phyloP scores from a whole-genome alignment of 2,113 vertebrate genomes.

The Pygoscelis antarcticus region DNA sequence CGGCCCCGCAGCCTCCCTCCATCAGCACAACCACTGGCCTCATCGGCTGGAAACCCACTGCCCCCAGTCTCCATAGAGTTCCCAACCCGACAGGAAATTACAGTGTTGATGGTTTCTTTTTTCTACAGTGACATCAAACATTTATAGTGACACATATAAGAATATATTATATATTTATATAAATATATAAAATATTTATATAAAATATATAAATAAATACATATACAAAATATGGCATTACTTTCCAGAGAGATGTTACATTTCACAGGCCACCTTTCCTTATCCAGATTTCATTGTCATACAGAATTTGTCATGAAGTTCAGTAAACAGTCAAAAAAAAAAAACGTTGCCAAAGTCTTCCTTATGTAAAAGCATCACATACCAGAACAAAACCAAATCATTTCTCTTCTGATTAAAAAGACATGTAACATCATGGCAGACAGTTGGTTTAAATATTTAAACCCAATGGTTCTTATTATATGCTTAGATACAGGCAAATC shows the following conservation, averaged over 20 bases:
- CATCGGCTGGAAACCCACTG: background rate
- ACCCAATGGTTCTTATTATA: background rate
- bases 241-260: conserved; percentile 26
- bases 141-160: conserved; percentile 38
- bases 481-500: background rate
- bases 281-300: background rate
- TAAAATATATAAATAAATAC: conserved; percentile 71
- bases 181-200: conserved; percentile 68
- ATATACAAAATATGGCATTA: conserved; percentile 50
- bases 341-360: background rate
- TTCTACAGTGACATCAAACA: conserved; percentile 7
- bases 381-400: conserved; percentile 7
- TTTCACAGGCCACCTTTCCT: background rate
- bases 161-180: conserved; percentile 69
- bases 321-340: background rate
- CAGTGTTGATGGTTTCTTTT: background rate
- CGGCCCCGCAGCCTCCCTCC: accelerated
- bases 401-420: background rate
- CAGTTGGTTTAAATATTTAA: background rate
- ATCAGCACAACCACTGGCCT: background rate
- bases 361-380: background rate
- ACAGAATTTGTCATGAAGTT: background rate
- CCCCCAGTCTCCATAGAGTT: background rate
- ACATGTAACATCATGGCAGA: background rate
- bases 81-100: background rate